A percentile compares a stretch with the other conserved stretches of the same genome.
phyloP scores from a whole-genome alignment of 2,888 invertebrate genomes.

The Amphiduros pacificus region DNA sequence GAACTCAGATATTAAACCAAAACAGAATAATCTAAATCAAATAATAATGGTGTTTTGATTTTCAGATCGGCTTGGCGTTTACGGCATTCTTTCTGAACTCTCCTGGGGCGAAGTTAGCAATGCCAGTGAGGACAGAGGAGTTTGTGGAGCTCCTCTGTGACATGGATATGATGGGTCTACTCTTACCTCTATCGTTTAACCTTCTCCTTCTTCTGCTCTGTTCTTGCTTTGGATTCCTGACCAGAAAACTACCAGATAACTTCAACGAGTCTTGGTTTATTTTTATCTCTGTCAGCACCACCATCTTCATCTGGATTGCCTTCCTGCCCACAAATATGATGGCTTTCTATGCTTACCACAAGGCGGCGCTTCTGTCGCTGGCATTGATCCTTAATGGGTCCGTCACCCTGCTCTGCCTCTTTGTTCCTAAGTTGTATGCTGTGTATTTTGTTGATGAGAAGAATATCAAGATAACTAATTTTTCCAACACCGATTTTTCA shows the following conservation, averaged over 20 bases:
- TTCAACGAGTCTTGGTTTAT: conserved; percentile 12
- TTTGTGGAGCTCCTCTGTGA: not conserved
- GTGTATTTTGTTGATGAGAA: not conserved
- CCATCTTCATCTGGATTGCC: conserved; percentile 10
- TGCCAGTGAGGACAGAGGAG: not conserved
- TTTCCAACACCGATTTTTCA: not conserved
- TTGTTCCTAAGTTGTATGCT: conserved; percentile 8
- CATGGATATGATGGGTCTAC: not conserved
- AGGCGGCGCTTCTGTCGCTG: not conserved
- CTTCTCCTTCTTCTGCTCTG: not conserved
- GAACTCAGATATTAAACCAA: too few species aligned
- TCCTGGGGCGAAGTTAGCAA: too few species aligned
- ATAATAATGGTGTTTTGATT: too few species aligned
- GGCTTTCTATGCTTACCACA: conserved; percentile 4
- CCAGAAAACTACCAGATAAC: conserved; percentile 7
- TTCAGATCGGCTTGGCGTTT: too few species aligned
- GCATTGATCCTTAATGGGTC: conserved; percentile 1
- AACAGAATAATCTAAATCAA: too few species aligned
- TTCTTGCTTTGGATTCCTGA: conserved; percentile 3
- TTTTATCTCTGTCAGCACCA: conserved; percentile 4
- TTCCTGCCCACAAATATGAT: conserved; percentile 8
- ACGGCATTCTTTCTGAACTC: too few species aligned
- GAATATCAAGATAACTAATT: not conserved
- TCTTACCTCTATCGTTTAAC: not conserved
- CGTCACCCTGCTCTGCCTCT: conserved; percentile 7